Evolutionary conservation across 2,113 vertebrate genomes (phyloP).

Genomic region (Cathartes aura): DNA sequence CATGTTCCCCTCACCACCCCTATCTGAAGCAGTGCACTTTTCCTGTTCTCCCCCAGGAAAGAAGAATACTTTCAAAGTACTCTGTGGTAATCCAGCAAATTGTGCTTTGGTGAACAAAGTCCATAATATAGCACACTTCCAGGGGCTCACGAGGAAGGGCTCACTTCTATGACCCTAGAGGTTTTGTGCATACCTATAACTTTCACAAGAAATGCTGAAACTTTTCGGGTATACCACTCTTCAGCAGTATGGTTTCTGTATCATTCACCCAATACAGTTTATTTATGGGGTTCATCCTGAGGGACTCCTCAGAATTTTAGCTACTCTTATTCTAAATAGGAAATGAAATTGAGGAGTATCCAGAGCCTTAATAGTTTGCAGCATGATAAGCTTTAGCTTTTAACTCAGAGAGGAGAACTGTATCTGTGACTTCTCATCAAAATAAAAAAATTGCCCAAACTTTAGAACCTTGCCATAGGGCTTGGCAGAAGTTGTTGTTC

Average conservation of each 20-base stretch:
- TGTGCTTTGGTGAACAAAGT: neutral
- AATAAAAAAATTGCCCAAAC: neutral
- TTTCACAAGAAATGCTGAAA: neutral
- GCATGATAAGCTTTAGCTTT: neutral
- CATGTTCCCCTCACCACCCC: neutral
- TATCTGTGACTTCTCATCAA: neutral
- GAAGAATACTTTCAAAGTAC: slow-evolving; percentile 4
- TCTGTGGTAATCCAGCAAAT: neutral
- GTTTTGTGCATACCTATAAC: neutral
- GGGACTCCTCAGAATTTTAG: neutral
- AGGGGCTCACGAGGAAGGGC: neutral
- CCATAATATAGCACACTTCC: neutral
- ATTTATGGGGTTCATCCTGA: neutral
- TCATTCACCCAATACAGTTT: neutral
- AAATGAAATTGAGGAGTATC: neutral
- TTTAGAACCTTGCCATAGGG: neutral
- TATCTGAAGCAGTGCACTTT: neutral
- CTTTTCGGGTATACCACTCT: neutral
- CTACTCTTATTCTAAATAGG: neutral
- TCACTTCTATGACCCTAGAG: neutral
- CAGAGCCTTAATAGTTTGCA: neutral
- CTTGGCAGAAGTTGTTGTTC: neutral
- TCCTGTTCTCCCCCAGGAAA: neutral
- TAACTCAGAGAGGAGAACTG: neutral
- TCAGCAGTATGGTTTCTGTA: neutral